phyloP scores from a whole-genome alignment of 2,888 invertebrate genomes.

The Zonitis immaculata region DNA sequence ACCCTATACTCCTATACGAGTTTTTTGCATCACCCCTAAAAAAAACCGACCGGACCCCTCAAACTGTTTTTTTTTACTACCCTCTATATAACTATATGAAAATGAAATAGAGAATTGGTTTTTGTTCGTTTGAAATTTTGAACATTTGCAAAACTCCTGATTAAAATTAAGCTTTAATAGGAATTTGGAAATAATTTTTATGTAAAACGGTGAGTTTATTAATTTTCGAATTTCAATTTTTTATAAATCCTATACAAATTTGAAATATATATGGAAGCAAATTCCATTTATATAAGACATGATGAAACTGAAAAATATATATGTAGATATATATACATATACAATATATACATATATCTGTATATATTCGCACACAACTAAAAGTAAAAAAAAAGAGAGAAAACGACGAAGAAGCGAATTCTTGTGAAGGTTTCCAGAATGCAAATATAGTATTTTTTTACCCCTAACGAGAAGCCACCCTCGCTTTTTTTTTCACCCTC shows the following conservation, averaged over 20 bases:
- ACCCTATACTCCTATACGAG: slow-evolving; percentile 38
- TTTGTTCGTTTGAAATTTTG: slow-evolving; percentile 17
- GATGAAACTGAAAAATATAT: neutral
- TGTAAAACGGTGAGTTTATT: too few species aligned
- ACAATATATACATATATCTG: too few species aligned
- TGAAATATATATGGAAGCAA: neutral
- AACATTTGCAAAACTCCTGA: neutral
- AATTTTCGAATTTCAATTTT: too few species aligned
- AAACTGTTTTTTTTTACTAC: slow-evolving; percentile 29
- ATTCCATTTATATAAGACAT: neutral
- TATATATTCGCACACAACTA: slow-evolving; percentile 18
- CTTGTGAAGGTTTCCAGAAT: slow-evolving; percentile 44
- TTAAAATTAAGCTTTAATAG: neutral
- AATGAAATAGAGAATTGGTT: slow-evolving; percentile 33
- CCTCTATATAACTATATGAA: slow-evolving; percentile 32
- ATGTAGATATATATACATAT: too few species aligned
- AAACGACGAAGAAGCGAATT: slow-evolving; percentile 39
- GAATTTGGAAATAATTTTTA: too few species aligned
- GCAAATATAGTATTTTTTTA: slow-evolving; percentile 50
- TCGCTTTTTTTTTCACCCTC: slow-evolving; percentile 50
- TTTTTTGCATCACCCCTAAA: slow-evolving; percentile 43
- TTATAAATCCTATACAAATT: neutral
- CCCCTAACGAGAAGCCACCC: slow-evolving; percentile 51
- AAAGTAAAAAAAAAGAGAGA: too few species aligned
- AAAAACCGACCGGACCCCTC: slow-evolving; percentile 23